phyloP scores from a whole-genome alignment of 2,113 vertebrate species.

The Dromas ardeola region DNA sequence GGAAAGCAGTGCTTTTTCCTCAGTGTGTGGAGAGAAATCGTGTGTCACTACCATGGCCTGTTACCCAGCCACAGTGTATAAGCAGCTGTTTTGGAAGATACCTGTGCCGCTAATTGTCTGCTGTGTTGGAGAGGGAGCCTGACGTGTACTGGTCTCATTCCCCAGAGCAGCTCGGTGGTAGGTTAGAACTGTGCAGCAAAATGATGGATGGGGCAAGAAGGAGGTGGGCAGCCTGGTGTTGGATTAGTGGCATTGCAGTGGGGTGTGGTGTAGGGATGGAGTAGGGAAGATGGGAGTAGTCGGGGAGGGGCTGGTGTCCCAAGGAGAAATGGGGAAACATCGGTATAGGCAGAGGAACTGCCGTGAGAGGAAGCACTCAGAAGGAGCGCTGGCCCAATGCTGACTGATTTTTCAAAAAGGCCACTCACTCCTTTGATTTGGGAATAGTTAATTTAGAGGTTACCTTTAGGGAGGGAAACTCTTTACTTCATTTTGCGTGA shows the following conservation, averaged over 20 bases:
- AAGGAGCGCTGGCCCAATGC: neutral
- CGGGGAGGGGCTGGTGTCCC: fast-evolving
- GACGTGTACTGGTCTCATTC: fast-evolving
- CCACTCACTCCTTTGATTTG: neutral
- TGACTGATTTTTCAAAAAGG: neutral
- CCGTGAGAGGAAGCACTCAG: neutral
- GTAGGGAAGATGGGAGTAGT: neutral
- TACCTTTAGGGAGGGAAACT: neutral
- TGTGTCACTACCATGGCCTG: neutral
- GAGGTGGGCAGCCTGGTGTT: fast-evolving
- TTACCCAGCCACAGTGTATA: neutral
- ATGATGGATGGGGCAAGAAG: neutral
- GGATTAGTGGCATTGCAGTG: neutral
- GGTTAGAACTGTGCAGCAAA: neutral
- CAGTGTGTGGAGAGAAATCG: fast-evolving
- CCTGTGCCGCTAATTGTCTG: neutral
- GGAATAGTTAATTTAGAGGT: neutral
- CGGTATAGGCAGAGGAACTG: neutral
- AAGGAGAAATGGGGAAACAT: neutral
- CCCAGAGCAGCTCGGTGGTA: neutral
- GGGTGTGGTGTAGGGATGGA: too few species aligned
- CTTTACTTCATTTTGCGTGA: neutral
- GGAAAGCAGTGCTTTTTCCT: neutral
- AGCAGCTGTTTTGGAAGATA: neutral
- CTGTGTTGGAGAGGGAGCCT: neutral